Evolutionary conservation across 2,797 vertebrate genomes (phyloP).

Genomic region (Graptemys geographica): DNA sequence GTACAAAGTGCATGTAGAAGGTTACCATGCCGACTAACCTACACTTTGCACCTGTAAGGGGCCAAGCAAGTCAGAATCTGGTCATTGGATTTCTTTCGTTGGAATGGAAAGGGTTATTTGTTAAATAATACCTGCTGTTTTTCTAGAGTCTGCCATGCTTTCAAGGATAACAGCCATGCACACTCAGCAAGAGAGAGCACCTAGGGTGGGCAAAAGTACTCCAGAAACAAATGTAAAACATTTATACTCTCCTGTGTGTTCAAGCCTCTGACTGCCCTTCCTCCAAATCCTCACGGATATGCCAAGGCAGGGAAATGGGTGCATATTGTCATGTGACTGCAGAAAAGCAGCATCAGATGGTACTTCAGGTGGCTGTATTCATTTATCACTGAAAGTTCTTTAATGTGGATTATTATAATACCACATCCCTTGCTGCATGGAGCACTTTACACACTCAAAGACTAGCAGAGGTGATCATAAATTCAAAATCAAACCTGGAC

Average conservation of each 20-base stretch:
- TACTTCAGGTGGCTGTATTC: not conserved
- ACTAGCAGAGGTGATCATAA: not conserved
- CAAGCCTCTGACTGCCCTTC: not conserved
- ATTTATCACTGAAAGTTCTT: not conserved
- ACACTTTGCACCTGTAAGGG: not conserved
- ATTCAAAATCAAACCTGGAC: not conserved
- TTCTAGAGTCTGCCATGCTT: too few relatives aligned
- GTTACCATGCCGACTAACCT: too few relatives aligned
- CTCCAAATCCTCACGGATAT: not conserved
- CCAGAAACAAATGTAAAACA: not conserved
- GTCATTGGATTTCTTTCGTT: not conserved
- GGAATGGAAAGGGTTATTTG: conserved; percentile 15
- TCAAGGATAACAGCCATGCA: too few relatives aligned
- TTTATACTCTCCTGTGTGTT: not conserved
- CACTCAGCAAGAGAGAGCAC: conserved; percentile 7
- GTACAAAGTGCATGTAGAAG: too few relatives aligned
- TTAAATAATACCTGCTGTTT: not conserved
- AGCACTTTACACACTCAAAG: not conserved
- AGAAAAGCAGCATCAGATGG: not conserved
- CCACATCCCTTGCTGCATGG: not conserved
- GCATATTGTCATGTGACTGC: not conserved
- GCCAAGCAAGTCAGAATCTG: conserved; percentile 2
- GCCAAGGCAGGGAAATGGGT: not conserved
- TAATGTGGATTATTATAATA: not conserved
- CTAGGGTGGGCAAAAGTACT: not conserved